phyloP scores from a whole-genome alignment of 2,797 vertebrate genomes.

The Buceros bicornis region DNA sequence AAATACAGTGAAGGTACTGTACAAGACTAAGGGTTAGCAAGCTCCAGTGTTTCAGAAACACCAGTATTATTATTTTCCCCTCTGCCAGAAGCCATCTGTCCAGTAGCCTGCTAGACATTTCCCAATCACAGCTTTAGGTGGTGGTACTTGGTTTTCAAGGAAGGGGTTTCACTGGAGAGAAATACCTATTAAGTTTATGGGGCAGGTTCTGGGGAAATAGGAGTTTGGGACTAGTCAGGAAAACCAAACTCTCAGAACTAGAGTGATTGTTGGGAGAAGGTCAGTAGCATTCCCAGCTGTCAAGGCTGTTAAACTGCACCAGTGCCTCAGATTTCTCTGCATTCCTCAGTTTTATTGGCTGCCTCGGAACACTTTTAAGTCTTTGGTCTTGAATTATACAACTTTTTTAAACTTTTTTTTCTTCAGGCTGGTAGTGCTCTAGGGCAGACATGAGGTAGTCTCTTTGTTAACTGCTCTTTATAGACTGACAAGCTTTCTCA shows the following conservation, averaged over 20 bases:
- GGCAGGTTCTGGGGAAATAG: neutral
- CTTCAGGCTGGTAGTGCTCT: neutral
- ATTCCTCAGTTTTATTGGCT: slow-evolving; percentile 14
- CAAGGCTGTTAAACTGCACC: neutral
- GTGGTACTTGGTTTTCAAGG: neutral
- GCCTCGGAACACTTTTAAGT: neutral
- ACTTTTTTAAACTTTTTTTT: neutral
- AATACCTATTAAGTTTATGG: neutral
- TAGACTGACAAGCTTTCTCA: neutral
- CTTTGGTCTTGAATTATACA: neutral
- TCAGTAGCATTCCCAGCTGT: neutral
- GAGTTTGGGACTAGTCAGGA: neutral
- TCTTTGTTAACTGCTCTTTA: neutral
- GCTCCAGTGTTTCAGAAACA: neutral
- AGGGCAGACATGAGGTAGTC: neutral
- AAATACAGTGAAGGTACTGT: neutral
- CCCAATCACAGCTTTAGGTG: neutral
- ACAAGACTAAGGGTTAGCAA: neutral
- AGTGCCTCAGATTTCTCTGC: neutral
- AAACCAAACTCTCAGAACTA: neutral
- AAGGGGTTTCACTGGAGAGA: neutral
- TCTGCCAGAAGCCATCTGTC: neutral
- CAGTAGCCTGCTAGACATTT: neutral
- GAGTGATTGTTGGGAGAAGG: neutral
- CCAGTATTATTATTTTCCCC: neutral